phyloP scores from a whole-genome alignment of 2,888 invertebrate species.

The Xanthostigma xanthostigma region DNA sequence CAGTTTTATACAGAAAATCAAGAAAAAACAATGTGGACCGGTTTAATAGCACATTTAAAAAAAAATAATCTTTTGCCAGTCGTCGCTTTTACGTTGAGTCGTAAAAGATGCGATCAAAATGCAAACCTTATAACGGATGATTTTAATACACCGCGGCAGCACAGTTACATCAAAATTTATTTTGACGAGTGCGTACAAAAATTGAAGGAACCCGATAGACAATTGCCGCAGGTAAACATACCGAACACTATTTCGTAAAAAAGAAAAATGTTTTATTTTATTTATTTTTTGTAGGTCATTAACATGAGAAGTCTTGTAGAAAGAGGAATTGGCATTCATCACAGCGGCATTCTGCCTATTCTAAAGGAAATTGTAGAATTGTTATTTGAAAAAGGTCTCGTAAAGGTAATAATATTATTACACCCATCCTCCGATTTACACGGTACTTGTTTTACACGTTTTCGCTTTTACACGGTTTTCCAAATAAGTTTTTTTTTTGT shows the following conservation, averaged over 20 bases:
- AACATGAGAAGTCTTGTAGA: constrained; percentile 54
- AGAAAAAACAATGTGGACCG: constrained; percentile 70
- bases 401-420: constrained; percentile 41
- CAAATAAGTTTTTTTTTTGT: no score
- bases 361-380: constrained; percentile 99
- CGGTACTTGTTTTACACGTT: no score
- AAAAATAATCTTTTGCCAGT: constrained; percentile 77
- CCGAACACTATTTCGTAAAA: constrained; percentile 21
- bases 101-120: constrained; percentile 62
- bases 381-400: constrained; percentile 83
- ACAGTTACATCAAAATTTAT: constrained; percentile 10
- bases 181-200: constrained; percentile 61
- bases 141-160: background rate
- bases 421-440: no score
- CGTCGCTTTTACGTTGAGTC: constrained; percentile 85
- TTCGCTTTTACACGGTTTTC: no score
- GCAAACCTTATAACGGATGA: constrained; percentile 24
- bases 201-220: constrained; percentile 72
- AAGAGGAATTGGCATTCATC: constrained; percentile 92
- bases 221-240: constrained; percentile 65
- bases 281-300: constrained; percentile 31
- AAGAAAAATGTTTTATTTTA: background rate
- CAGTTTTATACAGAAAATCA: constrained; percentile 40
- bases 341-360: constrained; percentile 94
- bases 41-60: constrained; percentile 68